Conservation (phyloP, 2,888 invertebrate genomes). For the Amphimallon solstitiale region DNA sequence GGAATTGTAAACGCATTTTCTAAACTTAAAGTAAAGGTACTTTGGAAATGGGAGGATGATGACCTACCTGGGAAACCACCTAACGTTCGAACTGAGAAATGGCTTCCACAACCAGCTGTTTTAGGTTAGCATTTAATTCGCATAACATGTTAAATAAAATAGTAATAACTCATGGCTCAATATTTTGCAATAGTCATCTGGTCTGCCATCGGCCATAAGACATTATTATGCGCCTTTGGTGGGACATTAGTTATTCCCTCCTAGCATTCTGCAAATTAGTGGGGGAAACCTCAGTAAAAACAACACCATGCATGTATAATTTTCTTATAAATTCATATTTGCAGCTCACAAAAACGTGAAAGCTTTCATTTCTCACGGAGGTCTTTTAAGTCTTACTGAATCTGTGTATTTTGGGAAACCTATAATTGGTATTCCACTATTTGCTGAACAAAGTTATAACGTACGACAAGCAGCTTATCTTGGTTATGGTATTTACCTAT, state of each 20-base stretch:
- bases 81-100: conserved; percentile 9
- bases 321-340: conserved; percentile 1
- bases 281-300: no score
- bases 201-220: no score
- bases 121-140: conserved; percentile 73
- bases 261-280: no score
- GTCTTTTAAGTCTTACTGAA: conserved; percentile 48
- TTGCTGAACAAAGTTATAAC: conserved; percentile 50
- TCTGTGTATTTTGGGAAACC: conserved; percentile 49
- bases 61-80: neutral
- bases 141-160: no score
- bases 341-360: conserved; percentile 47
- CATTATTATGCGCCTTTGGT: no score
- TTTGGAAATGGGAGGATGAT: conserved; percentile 59
- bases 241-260: no score
- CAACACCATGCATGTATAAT: no score
- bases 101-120: conserved; percentile 17
- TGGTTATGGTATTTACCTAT: conserved; percentile 26
- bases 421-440: conserved; percentile 51
- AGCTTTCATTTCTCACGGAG: conserved; percentile 50
- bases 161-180: no score
- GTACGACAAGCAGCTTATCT: conserved; percentile 45
- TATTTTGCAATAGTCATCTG: no score
- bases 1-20: conserved; percentile 67
- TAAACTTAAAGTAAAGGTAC: no score